These are phyloP conservation scores for Sternotherus odoratus DNA, from an alignment of 2,797 vertebrate genomes.

Conservation along the genomic window DNA sequence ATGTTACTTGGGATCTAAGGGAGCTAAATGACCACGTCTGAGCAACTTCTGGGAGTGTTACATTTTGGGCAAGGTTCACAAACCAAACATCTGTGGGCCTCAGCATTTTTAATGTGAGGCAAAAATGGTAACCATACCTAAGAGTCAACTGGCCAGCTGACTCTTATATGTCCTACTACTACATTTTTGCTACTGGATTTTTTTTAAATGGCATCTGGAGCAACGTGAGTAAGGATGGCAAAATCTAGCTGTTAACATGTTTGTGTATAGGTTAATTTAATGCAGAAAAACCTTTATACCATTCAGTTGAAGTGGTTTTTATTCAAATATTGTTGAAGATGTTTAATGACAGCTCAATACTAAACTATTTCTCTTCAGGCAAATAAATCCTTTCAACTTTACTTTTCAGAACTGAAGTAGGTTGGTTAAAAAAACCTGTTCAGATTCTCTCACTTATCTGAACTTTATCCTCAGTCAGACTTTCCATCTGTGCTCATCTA, in stretches of 20 bases:
- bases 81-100: neutral
- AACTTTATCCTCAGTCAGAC: neutral
- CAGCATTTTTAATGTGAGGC: neutral
- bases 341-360: neutral
- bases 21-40: neutral
- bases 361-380: neutral
- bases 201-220: neutral
- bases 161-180: neutral
- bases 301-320: neutral
- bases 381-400: neutral
- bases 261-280: neutral
- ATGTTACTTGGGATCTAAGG: neutral
- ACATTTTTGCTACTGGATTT: neutral
- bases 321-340: neutral
- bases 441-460: neutral
- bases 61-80: neutral
- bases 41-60: neutral
- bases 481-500: constrained; percentile 16
- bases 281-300: neutral
- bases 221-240: neutral
- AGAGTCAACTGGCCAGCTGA: neutral
- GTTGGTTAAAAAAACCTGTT: neutral
- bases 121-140: neutral
- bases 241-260: neutral
- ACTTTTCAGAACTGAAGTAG: neutral